Evolutionary conservation across 2,797 vertebrate genomes (phyloP).

Genomic region (Pteronotus mesoamericanus): DNA sequence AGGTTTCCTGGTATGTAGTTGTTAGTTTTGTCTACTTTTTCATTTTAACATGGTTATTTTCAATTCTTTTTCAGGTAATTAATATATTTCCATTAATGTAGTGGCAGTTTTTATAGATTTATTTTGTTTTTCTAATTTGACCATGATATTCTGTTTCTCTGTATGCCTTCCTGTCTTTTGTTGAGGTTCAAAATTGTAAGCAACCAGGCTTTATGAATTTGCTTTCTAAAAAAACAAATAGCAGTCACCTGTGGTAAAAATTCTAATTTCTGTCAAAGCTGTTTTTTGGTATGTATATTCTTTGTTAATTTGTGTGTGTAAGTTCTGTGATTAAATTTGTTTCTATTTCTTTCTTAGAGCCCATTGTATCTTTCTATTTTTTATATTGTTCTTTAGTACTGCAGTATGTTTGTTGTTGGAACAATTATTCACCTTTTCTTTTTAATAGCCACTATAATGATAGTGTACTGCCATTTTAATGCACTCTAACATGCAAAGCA

Average conservation of each 20-base stretch:
- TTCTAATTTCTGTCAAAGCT: background rate
- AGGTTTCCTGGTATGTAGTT: background rate
- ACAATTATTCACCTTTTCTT: too few species aligned
- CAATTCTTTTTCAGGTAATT: background rate
- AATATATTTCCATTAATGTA: too few species aligned
- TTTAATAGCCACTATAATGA: too few species aligned
- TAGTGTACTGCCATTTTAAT: too few species aligned
- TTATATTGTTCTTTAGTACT: too few species aligned
- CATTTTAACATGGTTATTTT: background rate
- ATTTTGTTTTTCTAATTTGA: background rate
- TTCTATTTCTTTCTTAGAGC: too few species aligned
- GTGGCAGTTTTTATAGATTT: background rate
- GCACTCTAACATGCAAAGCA: too few species aligned
- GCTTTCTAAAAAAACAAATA: background rate
- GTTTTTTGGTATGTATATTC: too few species aligned
- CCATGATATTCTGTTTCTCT: background rate
- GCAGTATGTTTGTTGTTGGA: too few species aligned
- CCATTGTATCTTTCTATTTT: too few species aligned
- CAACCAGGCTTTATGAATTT: background rate
- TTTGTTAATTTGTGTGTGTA: too few species aligned
- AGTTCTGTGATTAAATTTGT: too few species aligned
- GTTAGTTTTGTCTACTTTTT: background rate
- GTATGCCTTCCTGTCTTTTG: background rate
- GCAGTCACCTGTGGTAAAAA: background rate
- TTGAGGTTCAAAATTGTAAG: background rate